Evolutionary conservation across 64 coral and sea anemone species (phyloP), one percentile per base, ranked within the genome.

Genomic region (Astreopora myriophthalma): DNA sequence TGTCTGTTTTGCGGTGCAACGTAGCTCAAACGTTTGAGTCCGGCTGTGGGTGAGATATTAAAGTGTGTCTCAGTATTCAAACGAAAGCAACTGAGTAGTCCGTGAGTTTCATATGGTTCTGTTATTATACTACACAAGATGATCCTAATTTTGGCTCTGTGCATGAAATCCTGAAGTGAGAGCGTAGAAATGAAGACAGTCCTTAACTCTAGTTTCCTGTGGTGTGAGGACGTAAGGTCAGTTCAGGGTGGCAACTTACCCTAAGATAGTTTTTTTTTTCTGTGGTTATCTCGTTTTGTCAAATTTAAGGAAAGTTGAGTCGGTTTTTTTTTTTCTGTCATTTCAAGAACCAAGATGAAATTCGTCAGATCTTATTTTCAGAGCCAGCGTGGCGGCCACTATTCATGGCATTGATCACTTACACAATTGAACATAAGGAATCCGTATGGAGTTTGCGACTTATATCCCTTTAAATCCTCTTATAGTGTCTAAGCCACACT

Each of bases 401-500:
- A 75, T 75, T 8, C 76, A 19, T 60, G 74, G 24, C 39, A 77
- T 77, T 77, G 74, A 80, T 58, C 17, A 80, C 23, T 33, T 25
- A 80, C 48, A 80, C 76, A 80, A 9, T 80, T 80, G 49, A 23
- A 60, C 27, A 70, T 13, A 36, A 57, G 16, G 49, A 58, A 17
- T 49, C 48, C 30, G 3, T 10, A 30, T n/a, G n/a, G n/a, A n/a
- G 42, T 55, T 39, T 78, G 40, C 63, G 63, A 29, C 19, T 77
- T 22, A 58, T 60, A 60, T 60, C 49, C 48, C 30, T 0, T 80
- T 25, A 80, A 80, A 80, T 80, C 76, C 76, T 80, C 76, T 80
- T 80, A 80, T 0, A 6, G 20, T 3, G 48, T 49, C 76, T 80
- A 80, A 80, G 49, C 76, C 48, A 34, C 48, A 80, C 73, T 80